Base-by-base conservation (phyloP, 1,140 invertebrate species). In the Drosophila ohnishii region DNA sequence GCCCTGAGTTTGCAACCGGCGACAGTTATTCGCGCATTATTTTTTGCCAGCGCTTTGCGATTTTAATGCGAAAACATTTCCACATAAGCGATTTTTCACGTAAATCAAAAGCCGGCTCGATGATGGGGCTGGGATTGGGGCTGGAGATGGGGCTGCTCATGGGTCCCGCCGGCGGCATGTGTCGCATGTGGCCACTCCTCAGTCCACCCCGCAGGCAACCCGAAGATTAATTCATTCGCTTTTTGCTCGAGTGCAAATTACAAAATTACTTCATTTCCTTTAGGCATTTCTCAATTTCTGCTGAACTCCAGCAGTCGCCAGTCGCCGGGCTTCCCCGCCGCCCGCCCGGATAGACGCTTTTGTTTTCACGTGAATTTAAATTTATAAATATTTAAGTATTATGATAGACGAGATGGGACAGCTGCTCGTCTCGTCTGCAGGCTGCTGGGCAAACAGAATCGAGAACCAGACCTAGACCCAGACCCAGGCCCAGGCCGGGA, bases 301-400 rank as follows among this genome's bases (percentile, higher is more conserved):
- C 30, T 76, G 79, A 87, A 86, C 79, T 79, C 55, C 62, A 78
- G 63, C 82, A 75, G 14, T 76, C 58, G 8, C 22, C 45, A 28
- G 59, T 69, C 70, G 75, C 55, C 65, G 60, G 57, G 44, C 48
- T 10, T 45, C 42, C 11, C 42, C 19, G 42, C 25, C 14, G 45
- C 62, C 28, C 16, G 16, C 37, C 28, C 16, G 45, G 60, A 83
- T 79, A 82, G 75, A 64, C 75, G 82, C 78, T 63, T 85, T 86
- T 79, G 83, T 87, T 88, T 86, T 86, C 83, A 66, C 83, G 74
- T 83, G 83, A 86, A 86, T 86, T 86, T 88, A 76, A 88, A 83
- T 88, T 82, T 86, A 86, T 86, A 86, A 86, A 86, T 86, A 86
- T 86, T 86, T 86, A 83, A 86, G 72, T 80, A 63, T 80, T 87